A percentile compares a stretch with the other conserved stretches of the same genome.
These are phyloP conservation scores for Serilophus lunatus DNA, from an alignment of 2,113 vertebrate species.

Conservation along the genomic window DNA sequence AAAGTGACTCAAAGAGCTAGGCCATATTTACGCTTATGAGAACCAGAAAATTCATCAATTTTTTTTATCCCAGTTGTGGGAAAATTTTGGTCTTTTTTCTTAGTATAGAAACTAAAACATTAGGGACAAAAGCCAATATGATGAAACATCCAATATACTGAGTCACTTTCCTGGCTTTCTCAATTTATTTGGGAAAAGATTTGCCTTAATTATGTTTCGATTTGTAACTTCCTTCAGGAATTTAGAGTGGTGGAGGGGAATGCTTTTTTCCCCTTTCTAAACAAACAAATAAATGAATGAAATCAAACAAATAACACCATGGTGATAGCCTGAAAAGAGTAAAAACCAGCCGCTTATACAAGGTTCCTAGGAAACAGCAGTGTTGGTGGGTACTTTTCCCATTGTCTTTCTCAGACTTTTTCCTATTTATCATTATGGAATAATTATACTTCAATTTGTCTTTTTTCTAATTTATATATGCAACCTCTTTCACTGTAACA, in stretches of 20 bases:
- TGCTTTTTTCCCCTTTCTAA: not conserved
- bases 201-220: not conserved
- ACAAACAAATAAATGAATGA: not conserved
- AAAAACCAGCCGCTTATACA: not conserved
- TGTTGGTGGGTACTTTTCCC: not conserved
- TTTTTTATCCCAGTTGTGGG: not conserved
- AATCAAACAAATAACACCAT: not conserved
- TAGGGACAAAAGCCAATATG: too few species aligned
- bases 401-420: not conserved
- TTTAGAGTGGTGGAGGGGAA: not conserved
- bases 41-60: not conserved
- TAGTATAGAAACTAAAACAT: too few species aligned
- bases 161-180: too few species aligned
- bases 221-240: not conserved
- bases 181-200: not conserved
- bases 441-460: not conserved
- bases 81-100: not conserved
- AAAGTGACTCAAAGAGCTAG: not conserved
- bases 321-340: not conserved
- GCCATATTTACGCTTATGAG: not conserved
- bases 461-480: not conserved
- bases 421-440: not conserved
- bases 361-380: not conserved
- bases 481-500: not conserved
- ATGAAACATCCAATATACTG: too few species aligned